Evolutionary conservation across 1,140 invertebrate species (phyloP).

Genomic region (Hestina assimilis): DNA sequence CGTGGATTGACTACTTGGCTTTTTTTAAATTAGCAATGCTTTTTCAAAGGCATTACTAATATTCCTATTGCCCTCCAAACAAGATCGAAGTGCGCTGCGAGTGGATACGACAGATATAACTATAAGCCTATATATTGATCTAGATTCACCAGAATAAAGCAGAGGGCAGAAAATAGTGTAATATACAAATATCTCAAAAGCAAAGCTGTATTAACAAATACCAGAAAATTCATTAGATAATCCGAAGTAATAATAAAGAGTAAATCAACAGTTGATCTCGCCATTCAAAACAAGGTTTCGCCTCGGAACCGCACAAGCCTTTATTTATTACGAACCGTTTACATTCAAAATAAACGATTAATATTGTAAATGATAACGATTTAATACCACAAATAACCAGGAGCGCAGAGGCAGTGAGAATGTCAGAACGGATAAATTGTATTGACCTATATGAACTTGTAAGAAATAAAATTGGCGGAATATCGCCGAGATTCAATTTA

Average conservation of each 20-base stretch:
- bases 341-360: slow-evolving; percentile 57
- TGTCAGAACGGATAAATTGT: slow-evolving; percentile 39
- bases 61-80: no score
- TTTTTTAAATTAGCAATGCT: no score
- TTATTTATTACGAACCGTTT: slow-evolving; percentile 40
- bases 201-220: no score
- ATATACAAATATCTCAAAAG: no score
- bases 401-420: slow-evolving; percentile 29
- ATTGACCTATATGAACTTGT: slow-evolving; percentile 20
- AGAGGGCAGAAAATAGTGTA: no score
- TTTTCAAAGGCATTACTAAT: no score
- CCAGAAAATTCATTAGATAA: neutral
- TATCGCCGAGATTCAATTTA: neutral
- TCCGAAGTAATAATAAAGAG: slow-evolving; percentile 14
- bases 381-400: slow-evolving; percentile 41
- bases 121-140: no score
- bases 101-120: no score
- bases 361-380: slow-evolving; percentile 57
- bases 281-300: slow-evolving; percentile 11
- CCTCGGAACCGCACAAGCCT: neutral
- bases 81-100: no score
- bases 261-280: slow-evolving; percentile 20
- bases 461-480: slow-evolving; percentile 1
- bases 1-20: no score
- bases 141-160: no score